phyloP scores from a whole-genome alignment of 2,113 vertebrate genomes.

The Eulacestoma nigropectus region DNA sequence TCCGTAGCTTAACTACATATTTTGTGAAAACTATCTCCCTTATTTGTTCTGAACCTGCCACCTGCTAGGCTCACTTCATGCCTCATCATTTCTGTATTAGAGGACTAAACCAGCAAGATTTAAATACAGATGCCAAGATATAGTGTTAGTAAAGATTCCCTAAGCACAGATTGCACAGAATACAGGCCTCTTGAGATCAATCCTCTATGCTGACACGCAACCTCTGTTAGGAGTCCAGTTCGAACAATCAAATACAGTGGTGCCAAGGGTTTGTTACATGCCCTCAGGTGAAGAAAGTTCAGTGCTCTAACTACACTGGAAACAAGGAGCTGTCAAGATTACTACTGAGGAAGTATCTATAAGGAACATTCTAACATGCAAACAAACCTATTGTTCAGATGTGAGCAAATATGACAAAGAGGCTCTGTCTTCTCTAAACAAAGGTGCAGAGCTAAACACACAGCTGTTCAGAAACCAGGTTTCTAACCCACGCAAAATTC shows the following conservation, averaged over 20 bases:
- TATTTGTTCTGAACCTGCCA: conserved; percentile 18
- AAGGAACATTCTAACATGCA: not conserved
- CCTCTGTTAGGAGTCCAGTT: not conserved
- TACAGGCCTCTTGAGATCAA: not conserved
- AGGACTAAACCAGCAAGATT: conserved; percentile 11
- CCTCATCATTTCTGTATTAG: conserved; percentile 28
- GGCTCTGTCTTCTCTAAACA: not conserved
- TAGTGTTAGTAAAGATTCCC: conserved; percentile 15
- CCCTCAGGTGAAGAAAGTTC: not conserved
- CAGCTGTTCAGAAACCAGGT: not conserved
- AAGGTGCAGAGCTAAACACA: not conserved
- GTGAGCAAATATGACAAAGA: not conserved
- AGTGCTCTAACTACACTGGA: not conserved
- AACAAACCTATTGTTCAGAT: not conserved
- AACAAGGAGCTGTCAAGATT: not conserved
- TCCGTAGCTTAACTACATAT: not conserved
- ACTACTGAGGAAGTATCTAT: not conserved
- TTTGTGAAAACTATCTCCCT: not conserved
- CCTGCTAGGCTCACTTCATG: conserved; percentile 55
- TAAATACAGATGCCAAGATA: conserved; percentile 50
- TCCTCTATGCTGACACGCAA: not conserved
- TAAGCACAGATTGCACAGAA: not conserved
- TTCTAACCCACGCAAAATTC: not conserved
- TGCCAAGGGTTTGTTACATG: not conserved
- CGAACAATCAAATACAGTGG: not conserved